phyloP scores from a whole-genome alignment of 2,888 invertebrate species.

The Fissipunctia ypsillon region DNA sequence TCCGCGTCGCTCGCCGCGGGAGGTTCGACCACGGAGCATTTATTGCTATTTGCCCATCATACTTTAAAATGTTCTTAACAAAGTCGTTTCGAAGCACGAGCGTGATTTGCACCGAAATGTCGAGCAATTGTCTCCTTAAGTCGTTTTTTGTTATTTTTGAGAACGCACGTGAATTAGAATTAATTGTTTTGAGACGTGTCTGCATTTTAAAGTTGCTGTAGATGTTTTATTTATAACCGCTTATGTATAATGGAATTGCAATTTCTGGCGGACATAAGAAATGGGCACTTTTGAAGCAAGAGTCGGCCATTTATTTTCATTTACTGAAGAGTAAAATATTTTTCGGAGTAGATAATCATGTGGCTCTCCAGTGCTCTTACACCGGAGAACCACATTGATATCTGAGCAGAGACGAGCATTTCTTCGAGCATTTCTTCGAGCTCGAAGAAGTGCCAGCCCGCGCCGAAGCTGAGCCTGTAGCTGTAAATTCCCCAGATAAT shows the following conservation, averaged over 20 bases:
- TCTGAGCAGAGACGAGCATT: not conserved
- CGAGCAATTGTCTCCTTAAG: constrained; percentile 51
- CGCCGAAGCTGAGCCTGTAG: no score
- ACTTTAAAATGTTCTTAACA: constrained; percentile 72
- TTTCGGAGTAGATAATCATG: no score
- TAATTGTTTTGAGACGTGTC: constrained; percentile 49
- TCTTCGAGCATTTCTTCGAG: no score
- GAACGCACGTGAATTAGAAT: constrained; percentile 50
- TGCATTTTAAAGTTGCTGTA: not conserved
- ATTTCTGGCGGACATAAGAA: constrained; percentile 2
- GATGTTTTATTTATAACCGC: constrained; percentile 53
- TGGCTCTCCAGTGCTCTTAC: no score
- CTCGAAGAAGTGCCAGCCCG: no score
- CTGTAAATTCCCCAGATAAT: no score
- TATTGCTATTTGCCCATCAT: constrained; percentile 75
- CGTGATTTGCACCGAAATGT: constrained; percentile 65
- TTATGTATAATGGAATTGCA: constrained; percentile 30
- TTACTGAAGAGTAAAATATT: not conserved
- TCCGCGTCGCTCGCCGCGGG: constrained; percentile 81
- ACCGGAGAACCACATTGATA: not conserved
- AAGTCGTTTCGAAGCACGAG: constrained; percentile 70
- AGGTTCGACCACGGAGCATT: constrained; percentile 79
- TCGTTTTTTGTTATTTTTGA: constrained; percentile 51
- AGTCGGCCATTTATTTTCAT: constrained; percentile 7
- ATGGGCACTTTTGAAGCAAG: constrained; percentile 7